Conservation (phyloP, 2,797 vertebrate genomes). For the Myoxocephalus aenaeus region DNA sequence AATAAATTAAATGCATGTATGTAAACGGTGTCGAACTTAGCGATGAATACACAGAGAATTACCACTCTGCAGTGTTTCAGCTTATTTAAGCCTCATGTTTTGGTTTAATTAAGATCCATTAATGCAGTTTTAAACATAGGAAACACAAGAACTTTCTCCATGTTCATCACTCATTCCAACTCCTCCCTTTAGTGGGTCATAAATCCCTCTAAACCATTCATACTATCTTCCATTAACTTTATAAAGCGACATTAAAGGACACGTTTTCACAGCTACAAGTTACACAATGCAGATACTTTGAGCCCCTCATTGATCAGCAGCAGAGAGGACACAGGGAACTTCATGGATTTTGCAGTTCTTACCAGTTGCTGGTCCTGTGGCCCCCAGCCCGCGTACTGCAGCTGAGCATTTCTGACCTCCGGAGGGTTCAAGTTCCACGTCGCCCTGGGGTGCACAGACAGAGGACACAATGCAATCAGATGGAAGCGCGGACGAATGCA, state of each 20-base stretch:
- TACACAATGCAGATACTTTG: too few relatives aligned
- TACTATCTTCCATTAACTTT: conserved; percentile 5
- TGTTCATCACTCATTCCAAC: conserved; percentile 18
- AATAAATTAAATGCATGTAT: background rate
- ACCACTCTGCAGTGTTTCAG: background rate
- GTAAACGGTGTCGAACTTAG: background rate
- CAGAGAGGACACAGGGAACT: too few relatives aligned
- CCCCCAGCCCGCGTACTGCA: conserved; percentile 97
- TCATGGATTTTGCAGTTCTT: conserved; percentile 53
- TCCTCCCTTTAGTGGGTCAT: conserved; percentile 2
- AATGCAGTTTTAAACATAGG: conserved; percentile 18
- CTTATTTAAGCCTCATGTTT: background rate
- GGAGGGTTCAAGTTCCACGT: conserved; percentile 95
- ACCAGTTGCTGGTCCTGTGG: conserved; percentile 97
- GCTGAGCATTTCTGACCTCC: conserved; percentile 93
- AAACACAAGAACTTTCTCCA: conserved; percentile 3
- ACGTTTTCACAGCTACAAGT: background rate
- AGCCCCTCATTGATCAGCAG: background rate
- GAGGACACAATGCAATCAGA: conserved; percentile 29
- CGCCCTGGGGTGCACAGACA: conserved; percentile 82
- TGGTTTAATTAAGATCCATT: background rate
- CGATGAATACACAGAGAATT: background rate
- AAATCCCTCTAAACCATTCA: conserved; percentile 21
- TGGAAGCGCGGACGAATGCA: conserved; percentile 15
- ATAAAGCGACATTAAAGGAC: conserved; percentile 8